Evolutionary conservation across 2,888 invertebrate species (phyloP), one percentile per base, ranked within the genome.

Genomic region (Cylindroiulus punctatus): DNA sequence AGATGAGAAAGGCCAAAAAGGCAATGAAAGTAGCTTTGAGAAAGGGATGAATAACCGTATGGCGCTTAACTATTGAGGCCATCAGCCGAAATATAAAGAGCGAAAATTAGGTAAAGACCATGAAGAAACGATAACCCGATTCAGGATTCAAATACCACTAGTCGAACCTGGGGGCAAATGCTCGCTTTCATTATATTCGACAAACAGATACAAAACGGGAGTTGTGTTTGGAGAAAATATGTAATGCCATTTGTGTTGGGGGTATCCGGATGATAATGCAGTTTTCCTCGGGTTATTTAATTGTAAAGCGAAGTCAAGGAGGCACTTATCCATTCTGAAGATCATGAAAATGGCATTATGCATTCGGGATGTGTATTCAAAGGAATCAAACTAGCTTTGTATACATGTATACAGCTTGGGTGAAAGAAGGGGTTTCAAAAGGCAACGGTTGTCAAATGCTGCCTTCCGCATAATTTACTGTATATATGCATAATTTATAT

Each of bases 21-120:
- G 52, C n/a, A 52, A 52, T 52, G 52, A 52, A 52, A n/a, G 52
- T n/a, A n/a, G 52, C n/a, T 52, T 7, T 5, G 52, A n/a, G 44
- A 52, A 52, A 52, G 52, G 52, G 52, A 52, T 52, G 52, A 52
- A 52, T 52, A 52, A 52, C 52, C 52, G 52, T n/a, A n/a, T n/a
- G n/a, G n/a, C n/a, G 52, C 52, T 52, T 52, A 52, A 52, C 52
- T 52, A 52, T 52, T 52, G n/a, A 52, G 52, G 52, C 52, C 52
- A 52, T 52, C 52, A 14, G 52, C n/a, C 7, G 52, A 19, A 52
- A n/a, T 14, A 52, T 52, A 52, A 52, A 52, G 52, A 52, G n/a
- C n/a, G n/a, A 52, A 52, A 52, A 52, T 52, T 52, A n/a, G 52
- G 52, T 52, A 52, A 52, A 52, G 52, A 52, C 52, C 52, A n/a